Evolutionary conservation across 2,797 vertebrate species (phyloP).

Genomic region (Pristis pectinata): DNA sequence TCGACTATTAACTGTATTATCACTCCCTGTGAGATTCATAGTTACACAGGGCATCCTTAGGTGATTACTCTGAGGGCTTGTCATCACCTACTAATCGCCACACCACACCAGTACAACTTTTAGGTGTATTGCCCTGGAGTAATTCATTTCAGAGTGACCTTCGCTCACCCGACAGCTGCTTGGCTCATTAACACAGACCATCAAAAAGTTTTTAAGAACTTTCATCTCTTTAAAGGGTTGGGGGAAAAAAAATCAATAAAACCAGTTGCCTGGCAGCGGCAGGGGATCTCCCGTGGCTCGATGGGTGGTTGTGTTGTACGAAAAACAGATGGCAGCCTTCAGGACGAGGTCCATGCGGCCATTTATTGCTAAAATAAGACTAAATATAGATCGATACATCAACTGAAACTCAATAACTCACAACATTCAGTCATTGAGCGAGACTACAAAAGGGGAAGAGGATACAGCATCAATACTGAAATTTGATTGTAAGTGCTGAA

Average conservation of each 20-base stretch:
- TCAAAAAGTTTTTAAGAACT: constrained; percentile 60
- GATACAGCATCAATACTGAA: background rate
- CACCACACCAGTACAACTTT: constrained; percentile 48
- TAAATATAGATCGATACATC: constrained; percentile 5
- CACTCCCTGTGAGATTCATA: constrained; percentile 30
- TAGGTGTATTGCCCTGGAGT: constrained; percentile 47
- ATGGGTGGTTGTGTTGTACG: constrained; percentile 65
- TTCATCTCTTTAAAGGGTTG: constrained; percentile 66
- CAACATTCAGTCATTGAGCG: background rate
- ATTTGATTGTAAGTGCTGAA: constrained; percentile 5
- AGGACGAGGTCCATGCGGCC: constrained; percentile 50
- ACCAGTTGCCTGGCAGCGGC: constrained; percentile 58
- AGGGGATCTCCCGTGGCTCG: constrained; percentile 54
- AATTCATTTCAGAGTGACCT: constrained; percentile 47
- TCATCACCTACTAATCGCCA: constrained; percentile 61
- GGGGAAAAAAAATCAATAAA: constrained; percentile 54
- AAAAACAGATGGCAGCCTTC: constrained; percentile 66
- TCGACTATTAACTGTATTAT: constrained; percentile 22
- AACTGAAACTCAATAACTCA: constrained; percentile 19
- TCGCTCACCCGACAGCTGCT: constrained; percentile 51
- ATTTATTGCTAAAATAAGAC: constrained; percentile 55
- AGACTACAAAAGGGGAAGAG: background rate
- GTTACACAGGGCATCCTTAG: constrained; percentile 58
- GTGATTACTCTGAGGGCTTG: constrained; percentile 68
- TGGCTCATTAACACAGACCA: constrained; percentile 55